A percentile compares a stretch with the other conserved stretches of the same genome.
phyloP scores from a whole-genome alignment of 2,888 invertebrate species.

The Dusona sp. region DNA sequence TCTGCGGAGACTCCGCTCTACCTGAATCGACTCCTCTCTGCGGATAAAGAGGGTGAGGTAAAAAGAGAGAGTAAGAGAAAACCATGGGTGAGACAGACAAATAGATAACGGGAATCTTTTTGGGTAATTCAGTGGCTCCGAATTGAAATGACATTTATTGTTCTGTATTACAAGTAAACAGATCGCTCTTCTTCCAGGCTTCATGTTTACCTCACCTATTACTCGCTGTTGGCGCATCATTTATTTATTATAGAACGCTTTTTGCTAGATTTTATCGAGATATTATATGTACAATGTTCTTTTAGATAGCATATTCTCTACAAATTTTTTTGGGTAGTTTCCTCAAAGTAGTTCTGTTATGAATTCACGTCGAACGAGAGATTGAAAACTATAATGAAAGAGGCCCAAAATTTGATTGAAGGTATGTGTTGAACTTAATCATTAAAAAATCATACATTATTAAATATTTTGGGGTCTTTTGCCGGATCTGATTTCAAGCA shows the following conservation, averaged over 20 bases:
- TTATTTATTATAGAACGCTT: not conserved
- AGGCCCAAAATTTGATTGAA: not conserved
- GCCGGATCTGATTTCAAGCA: not conserved
- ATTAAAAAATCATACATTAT: not conserved
- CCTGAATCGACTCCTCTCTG: conserved; percentile 57
- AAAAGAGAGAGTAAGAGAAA: conserved; percentile 10
- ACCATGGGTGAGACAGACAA: not conserved
- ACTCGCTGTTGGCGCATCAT: conserved; percentile 6
- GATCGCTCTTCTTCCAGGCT: conserved; percentile 1
- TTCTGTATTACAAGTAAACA: conserved; percentile 59
- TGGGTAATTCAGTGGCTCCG: conserved; percentile 43
- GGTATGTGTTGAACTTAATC: not conserved
- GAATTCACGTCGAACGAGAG: not conserved
- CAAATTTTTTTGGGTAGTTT: too few species aligned
- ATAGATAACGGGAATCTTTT: conserved; percentile 40
- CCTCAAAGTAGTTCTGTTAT: not conserved
- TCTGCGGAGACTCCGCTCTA: conserved; percentile 57
- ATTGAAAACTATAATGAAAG: not conserved
- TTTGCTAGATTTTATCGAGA: not conserved
- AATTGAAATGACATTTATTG: conserved; percentile 64
- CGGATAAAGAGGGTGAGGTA: conserved; percentile 29
- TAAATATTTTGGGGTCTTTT: not conserved
- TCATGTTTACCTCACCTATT: conserved; percentile 33
- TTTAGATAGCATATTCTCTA: not conserved
- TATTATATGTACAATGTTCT: not conserved